Evolutionary conservation across 2,797 vertebrate genomes (phyloP), one percentile per base, ranked within the genome.

Genomic region (Balearica regulorum): DNA sequence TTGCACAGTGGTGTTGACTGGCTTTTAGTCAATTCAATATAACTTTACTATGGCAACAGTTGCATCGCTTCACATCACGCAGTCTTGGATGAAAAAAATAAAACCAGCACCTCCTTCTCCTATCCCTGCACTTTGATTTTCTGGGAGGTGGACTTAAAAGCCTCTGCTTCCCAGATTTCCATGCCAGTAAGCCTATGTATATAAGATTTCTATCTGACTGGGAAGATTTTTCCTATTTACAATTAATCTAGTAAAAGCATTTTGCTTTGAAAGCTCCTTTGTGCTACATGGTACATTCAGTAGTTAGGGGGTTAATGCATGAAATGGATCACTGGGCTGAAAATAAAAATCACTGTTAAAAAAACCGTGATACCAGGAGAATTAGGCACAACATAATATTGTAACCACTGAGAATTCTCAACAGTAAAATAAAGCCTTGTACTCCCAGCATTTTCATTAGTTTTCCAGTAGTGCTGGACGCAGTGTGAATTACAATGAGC

Each of bases 361-460:
- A 96, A 97, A 97, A 97, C 84, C 4, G 71, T 39, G 43, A 95
- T 93, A 96, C 89, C 97, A 96, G 82, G 97, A 98, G 98, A 98
- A 98, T 98, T 97, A 97, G 97, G 94, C 96, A 96, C 94, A 95
- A 97, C 94, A 97, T 97, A 97, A 97, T 96, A 96, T 84, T 96
- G 94, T 91, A 97, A 97, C 97, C 97, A 97, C 92, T 60, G 90
- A 97, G 98, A 98, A 98, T 97, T 97, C 97, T 98, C 98, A 98
- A 97, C 97, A 98, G 98, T 97, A 97, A 98, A 98, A 98, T 98
- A 98, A 98, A 98, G 96, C 97, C 97, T 96, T 94, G 95, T 96
- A 96, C 96, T 96, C 95, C 93, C 96, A 97, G 97, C 96, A 91
- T 97, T 98, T 98, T 98, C 98, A 98, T 98, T 98, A 98, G 98